Conservation (phyloP, 2,113 vertebrate genomes). For the Mus spicilegus region DNA sequence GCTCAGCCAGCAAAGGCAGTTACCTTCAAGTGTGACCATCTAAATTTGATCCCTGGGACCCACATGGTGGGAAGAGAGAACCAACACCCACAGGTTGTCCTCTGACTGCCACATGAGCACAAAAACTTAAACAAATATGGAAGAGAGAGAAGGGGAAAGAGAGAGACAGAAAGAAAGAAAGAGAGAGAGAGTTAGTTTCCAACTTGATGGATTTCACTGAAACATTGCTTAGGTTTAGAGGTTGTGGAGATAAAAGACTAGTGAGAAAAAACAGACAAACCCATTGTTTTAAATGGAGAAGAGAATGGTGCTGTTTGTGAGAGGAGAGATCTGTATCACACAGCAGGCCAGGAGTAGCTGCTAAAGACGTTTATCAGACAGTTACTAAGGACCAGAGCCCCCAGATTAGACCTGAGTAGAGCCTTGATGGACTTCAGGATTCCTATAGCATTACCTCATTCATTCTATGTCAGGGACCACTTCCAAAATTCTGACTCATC, state of each 20-base stretch:
- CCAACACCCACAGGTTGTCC: not conserved
- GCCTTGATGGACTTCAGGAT: conserved; percentile 56
- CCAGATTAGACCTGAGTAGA: not conserved
- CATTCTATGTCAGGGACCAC: conserved; percentile 53
- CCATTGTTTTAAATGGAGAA: conserved; percentile 46
- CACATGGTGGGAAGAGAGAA: not conserved
- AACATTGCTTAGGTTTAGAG: not conserved
- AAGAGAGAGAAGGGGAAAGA: not conserved
- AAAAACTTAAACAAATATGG: not conserved
- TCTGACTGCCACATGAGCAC: not conserved
- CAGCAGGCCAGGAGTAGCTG: not conserved
- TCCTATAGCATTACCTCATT: conserved; percentile 45
- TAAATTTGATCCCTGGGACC: not conserved
- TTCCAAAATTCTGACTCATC: conserved; percentile 75
- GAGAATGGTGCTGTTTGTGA: conserved; percentile 38
- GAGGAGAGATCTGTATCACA: not conserved
- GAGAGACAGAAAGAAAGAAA: rapidly evolving
- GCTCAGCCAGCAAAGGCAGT: not conserved
- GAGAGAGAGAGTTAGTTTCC: not conserved
- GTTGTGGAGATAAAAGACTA: not conserved
- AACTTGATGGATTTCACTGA: conserved; percentile 29
- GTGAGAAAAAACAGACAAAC: not conserved
- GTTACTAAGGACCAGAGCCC: conserved; percentile 42
- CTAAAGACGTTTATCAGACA: not conserved
- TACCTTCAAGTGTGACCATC: not conserved